phyloP scores from a whole-genome alignment of 2,113 vertebrate species.

The Cyprinus carpio region DNA sequence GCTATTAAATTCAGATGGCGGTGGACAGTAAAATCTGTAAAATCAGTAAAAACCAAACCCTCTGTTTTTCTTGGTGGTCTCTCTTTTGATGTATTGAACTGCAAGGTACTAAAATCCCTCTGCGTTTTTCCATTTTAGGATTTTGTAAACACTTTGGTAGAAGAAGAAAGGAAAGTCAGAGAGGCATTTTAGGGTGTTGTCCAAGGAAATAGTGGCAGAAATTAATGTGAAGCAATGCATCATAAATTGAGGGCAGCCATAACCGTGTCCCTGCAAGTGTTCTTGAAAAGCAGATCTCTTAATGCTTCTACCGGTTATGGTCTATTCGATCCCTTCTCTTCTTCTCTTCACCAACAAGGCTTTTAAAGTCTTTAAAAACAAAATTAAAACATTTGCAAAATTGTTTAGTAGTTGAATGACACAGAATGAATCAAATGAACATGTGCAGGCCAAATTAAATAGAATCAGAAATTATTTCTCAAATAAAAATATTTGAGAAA shows the following conservation, averaged over 20 bases:
- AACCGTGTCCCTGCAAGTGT: slow-evolving; percentile 70
- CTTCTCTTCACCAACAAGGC: slow-evolving; percentile 74
- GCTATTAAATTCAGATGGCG: neutral
- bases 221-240: neutral
- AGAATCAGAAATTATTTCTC: no score
- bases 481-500: no score
- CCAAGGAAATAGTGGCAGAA: neutral
- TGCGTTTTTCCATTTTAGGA: slow-evolving; percentile 76
- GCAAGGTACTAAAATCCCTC: slow-evolving; percentile 76
- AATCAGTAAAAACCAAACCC: slow-evolving; percentile 37
- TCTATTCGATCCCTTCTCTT: slow-evolving; percentile 77
- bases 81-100: slow-evolving; percentile 72
- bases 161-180: neutral
- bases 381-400: neutral
- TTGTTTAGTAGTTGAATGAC: no score
- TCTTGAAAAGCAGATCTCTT: slow-evolving; percentile 66
- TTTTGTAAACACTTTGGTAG: slow-evolving; percentile 74
- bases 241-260: slow-evolving; percentile 23
- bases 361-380: slow-evolving; percentile 68
- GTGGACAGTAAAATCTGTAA: no score
- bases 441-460: no score
- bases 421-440: no score
- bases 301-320: slow-evolving; percentile 70
- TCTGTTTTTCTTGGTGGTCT: slow-evolving; percentile 58
- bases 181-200: neutral